A percentile compares a stretch with the other conserved stretches of the same genome.
These are phyloP conservation scores for Diarsia dahlii DNA, from an alignment of 2,888 invertebrate genomes.

Conservation along the genomic window DNA sequence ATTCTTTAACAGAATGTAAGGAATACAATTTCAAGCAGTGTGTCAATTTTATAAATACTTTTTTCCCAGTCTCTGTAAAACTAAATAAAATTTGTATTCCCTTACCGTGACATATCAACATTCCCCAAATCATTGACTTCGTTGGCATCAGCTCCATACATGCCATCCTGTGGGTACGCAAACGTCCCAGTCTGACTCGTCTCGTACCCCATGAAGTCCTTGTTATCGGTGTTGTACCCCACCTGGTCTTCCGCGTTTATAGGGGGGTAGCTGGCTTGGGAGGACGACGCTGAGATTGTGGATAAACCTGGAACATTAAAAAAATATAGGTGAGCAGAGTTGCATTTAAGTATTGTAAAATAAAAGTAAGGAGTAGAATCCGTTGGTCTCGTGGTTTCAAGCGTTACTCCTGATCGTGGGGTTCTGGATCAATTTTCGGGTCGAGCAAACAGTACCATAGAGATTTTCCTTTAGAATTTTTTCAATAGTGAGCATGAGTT, in stretches of 20 bases:
- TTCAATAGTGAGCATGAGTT: too few species aligned
- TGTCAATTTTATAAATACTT: too few species aligned
- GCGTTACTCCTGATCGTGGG: too few species aligned
- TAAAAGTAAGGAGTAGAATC: background rate
- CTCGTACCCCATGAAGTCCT: slow-evolving; percentile 92
- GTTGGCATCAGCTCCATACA: slow-evolving; percentile 76
- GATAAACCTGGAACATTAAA: slow-evolving; percentile 88
- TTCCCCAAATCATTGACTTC: slow-evolving; percentile 86
- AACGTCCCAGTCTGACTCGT: slow-evolving; percentile 85
- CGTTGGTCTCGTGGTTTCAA: too few species aligned
- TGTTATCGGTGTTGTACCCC: slow-evolving; percentile 85
- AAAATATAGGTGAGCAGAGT: background rate
- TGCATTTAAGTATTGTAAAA: too few species aligned
- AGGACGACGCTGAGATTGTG: slow-evolving; percentile 87
- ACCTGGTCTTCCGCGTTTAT: slow-evolving; percentile 93
- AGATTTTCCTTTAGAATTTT: too few species aligned
- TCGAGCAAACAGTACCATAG: too few species aligned
- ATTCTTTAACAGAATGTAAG: too few species aligned
- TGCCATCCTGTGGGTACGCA: slow-evolving; percentile 83
- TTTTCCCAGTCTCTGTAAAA: too few species aligned
- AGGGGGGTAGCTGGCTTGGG: slow-evolving; percentile 88
- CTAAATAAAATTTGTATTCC: background rate
- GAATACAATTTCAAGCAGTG: too few species aligned
- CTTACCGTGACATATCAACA: slow-evolving; percentile 87
- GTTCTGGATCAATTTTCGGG: too few species aligned